Conservation (phyloP, 2,888 invertebrate genomes). For the Dione vanillae region DNA sequence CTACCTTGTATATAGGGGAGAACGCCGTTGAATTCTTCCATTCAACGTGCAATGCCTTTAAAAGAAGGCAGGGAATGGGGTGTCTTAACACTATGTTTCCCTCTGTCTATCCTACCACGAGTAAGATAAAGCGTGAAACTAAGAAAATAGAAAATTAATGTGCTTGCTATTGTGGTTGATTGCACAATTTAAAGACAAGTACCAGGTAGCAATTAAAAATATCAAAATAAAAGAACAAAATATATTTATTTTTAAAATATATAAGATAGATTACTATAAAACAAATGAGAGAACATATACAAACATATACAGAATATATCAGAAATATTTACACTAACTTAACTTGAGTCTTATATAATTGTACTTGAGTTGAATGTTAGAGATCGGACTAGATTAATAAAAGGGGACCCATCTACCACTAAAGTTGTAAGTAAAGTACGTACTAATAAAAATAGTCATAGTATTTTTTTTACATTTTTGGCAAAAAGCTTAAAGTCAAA, state of each 20-base stretch:
- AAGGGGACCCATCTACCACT: conserved; percentile 34
- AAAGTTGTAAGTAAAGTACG: conserved; percentile 14
- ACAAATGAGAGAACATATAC: background rate
- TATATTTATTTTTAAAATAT: background rate
- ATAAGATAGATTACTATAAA: background rate
- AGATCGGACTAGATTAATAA: conserved; percentile 41
- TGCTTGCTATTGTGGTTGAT: too few relatives aligned
- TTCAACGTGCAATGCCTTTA: too few relatives aligned
- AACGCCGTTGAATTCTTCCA: too few relatives aligned
- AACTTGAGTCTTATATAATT: conserved; percentile 10
- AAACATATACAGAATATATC: background rate
- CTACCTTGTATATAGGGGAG: too few relatives aligned
- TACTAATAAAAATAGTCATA: background rate
- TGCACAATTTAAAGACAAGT: background rate
- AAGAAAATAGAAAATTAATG: too few relatives aligned
- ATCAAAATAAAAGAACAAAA: background rate
- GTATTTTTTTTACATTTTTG: conserved; percentile 9
- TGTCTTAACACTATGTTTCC: too few relatives aligned
- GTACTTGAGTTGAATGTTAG: background rate
- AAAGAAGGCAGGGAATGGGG: too few relatives aligned
- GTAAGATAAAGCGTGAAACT: too few relatives aligned
- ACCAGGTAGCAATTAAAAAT: background rate
- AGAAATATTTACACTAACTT: background rate
- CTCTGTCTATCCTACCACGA: too few relatives aligned
- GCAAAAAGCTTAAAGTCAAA: background rate